These are phyloP conservation scores for Lates japonicus DNA, from an alignment of 2,797 vertebrate species.

Conservation along the genomic window DNA sequence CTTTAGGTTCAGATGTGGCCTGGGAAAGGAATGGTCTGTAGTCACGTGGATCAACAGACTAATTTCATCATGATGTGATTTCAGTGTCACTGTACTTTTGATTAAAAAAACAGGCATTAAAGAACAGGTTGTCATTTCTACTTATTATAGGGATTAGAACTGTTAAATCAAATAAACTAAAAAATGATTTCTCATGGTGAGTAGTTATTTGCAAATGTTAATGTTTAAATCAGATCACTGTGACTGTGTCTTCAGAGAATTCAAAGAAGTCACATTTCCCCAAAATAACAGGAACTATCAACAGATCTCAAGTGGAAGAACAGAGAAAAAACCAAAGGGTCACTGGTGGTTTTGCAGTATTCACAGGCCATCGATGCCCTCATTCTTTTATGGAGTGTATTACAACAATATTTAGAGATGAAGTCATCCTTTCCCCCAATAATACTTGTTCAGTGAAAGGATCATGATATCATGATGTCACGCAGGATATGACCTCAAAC, in stretches of 20 bases:
- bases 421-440: constrained; percentile 62
- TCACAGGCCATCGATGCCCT: constrained; percentile 67
- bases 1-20: constrained; percentile 69
- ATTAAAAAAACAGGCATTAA: not conserved
- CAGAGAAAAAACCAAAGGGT: constrained; percentile 21
- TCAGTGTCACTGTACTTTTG: constrained; percentile 4
- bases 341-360: constrained; percentile 46
- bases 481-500: constrained; percentile 69
- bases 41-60: constrained; percentile 73
- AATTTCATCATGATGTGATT: constrained; percentile 64
- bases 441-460: constrained; percentile 56
- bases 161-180: not conserved
- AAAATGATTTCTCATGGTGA: not conserved
- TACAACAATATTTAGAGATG: constrained; percentile 69
- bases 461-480: constrained; percentile 64
- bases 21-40: constrained; percentile 65
- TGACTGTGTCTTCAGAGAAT: not conserved
- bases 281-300: not conserved
- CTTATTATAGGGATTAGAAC: not conserved
- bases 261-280: constrained; percentile 5
- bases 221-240: not conserved
- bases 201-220: not conserved
- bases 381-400: constrained; percentile 69
- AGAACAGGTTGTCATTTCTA: not conserved
- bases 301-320: constrained; percentile 7